Base-by-base conservation (phyloP, 2,113 vertebrate genomes). In the Sprattus sprattus region DNA sequence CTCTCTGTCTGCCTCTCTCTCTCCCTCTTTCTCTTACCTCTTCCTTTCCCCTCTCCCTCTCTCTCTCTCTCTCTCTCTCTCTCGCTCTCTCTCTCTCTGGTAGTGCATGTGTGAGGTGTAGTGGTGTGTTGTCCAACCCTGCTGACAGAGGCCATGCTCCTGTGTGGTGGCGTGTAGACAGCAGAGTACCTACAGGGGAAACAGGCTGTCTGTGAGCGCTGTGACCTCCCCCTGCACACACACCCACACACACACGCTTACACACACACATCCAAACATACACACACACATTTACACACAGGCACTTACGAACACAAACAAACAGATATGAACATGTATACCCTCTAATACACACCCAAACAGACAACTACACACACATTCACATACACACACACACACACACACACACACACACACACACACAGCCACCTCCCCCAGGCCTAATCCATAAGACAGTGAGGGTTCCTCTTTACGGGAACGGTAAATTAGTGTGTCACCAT, bases 401-500 rank as follows among this genome's bases (percentile, higher is more conserved):
- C 75, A 80, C 71, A 80, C 47, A 52, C 45, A 49, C 32, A 20
- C n/a, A 82, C 52, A 11, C 25, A 78, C 44, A 71, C 83, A 47
- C 86, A 80, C 52, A 46, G 64, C 10, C 25, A 28, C 32, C 86
- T 92, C 89, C 83, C 87, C n/a, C 81, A 2, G 86, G 87, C 89
- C 89, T 92, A 92, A 89, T 94, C 92, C 92, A 92, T 92, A 91
- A 92, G 88, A 83, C 86, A 87, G 88, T 92, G 90, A 71, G 92
- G 88, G 90, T 90, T 78, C 91, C 88, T 91, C 89, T 91, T 90
- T 89, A 92, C 83, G 32, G 92, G 91, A 93, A 82, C 87, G 85
- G 90, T 93, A 92, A 93, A 94, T 93, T 89, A 94, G 89, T 89
- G 89, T 91, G 92, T 94, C 92, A 93, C 92, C 90, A 25, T 64